These are phyloP conservation scores for Anthonomus grandis DNA, from an alignment of 1,140 invertebrate genomes.

Conservation along the genomic window DNA sequence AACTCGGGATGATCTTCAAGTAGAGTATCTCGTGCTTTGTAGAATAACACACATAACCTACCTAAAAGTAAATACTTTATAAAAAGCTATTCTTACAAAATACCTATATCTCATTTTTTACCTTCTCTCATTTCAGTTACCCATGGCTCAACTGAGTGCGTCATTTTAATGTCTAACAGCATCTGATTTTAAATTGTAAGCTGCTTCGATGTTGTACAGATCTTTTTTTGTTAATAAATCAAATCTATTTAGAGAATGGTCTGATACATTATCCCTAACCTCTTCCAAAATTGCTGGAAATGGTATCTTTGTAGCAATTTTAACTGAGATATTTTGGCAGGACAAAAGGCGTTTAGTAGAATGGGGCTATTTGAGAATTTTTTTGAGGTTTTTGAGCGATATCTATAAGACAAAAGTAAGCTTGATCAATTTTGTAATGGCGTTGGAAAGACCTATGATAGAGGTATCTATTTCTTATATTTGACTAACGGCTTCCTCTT, in stretches of 20 bases:
- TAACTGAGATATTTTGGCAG: too few species aligned
- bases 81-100: too few species aligned
- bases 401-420: too few species aligned
- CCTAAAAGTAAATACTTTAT: too few species aligned
- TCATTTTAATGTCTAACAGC: neutral
- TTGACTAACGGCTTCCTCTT: too few species aligned
- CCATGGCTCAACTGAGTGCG: constrained; percentile 1
- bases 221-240: constrained; percentile 7
- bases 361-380: too few species aligned
- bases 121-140: constrained; percentile 2
- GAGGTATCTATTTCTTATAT: too few species aligned
- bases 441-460: too few species aligned
- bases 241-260: neutral
- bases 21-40: neutral
- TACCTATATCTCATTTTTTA: too few species aligned
- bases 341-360: too few species aligned
- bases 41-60: neutral
- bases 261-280: neutral
- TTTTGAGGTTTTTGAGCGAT: too few species aligned
- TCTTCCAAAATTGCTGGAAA: constrained; percentile 3
- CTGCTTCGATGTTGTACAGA: neutral
- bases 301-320: constrained; percentile 1
- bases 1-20: constrained; percentile 1
- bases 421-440: too few species aligned
- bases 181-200: neutral